A percentile compares a stretch with the other conserved stretches of the same genome.
phyloP scores from a whole-genome alignment of 2,113 vertebrate species.

The Clarias macrocephalus region DNA sequence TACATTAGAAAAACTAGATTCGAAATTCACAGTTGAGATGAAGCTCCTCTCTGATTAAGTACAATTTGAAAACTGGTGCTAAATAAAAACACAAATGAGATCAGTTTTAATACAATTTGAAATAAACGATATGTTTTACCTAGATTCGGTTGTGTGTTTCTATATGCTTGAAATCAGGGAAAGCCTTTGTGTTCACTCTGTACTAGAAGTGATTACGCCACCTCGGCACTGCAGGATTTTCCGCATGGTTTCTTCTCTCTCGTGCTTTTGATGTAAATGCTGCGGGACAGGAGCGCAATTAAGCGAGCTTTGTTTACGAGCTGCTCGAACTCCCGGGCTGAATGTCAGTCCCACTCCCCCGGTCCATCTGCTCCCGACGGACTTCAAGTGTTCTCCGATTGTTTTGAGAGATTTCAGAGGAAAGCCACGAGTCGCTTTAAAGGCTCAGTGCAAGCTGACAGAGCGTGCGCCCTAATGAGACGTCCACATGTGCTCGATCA shows the following conservation, averaged over 20 bases:
- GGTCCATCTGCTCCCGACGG: background rate
- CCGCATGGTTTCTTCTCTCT: constrained; percentile 1
- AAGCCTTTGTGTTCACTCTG: too few species aligned
- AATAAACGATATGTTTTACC: too few species aligned
- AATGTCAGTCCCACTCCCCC: background rate
- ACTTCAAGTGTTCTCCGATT: background rate
- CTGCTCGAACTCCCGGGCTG: background rate
- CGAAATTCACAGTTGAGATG: too few species aligned
- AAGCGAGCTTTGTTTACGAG: constrained; percentile 5
- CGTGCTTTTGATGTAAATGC: background rate
- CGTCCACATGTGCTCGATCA: background rate
- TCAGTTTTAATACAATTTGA: too few species aligned
- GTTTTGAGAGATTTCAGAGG: constrained; percentile 1
- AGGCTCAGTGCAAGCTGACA: background rate
- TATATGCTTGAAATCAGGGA: too few species aligned
- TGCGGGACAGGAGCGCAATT: constrained; percentile 1
- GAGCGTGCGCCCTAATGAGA: background rate
- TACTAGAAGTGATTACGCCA: background rate
- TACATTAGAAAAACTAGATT: too few species aligned
- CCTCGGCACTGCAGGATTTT: background rate
- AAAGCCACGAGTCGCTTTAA: background rate
- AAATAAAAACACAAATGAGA: too few species aligned
- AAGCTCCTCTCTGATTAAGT: too few species aligned
- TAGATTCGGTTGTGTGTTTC: too few species aligned
- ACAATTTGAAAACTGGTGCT: too few species aligned